These are phyloP conservation scores for Lerema accius DNA, from an alignment of 1,140 invertebrate species.

Conservation along the genomic window DNA sequence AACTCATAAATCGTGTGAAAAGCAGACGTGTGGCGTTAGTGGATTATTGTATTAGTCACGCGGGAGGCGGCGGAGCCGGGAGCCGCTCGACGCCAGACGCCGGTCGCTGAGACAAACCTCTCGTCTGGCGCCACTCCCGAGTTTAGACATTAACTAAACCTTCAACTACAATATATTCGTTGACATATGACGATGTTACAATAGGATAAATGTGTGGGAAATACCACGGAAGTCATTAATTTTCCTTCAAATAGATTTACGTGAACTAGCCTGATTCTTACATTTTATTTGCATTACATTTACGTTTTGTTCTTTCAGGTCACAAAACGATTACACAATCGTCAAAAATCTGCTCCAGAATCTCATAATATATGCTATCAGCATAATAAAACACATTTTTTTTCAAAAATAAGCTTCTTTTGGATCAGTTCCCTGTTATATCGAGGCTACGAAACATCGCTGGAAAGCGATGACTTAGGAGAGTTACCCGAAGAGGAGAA, in stretches of 20 bases:
- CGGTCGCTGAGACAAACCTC: slow-evolving; percentile 30
- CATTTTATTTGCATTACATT: neutral
- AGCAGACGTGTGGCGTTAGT: slow-evolving; percentile 4
- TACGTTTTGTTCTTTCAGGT: slow-evolving; percentile 51
- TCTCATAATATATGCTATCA: slow-evolving; percentile 69
- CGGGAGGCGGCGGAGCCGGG: neutral
- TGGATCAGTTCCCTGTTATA: slow-evolving; percentile 89
- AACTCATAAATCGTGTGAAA: neutral
- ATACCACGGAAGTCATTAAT: neutral
- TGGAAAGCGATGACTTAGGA: slow-evolving; percentile 88
- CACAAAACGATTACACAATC: slow-evolving; percentile 50
- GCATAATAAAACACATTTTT: slow-evolving; percentile 85
- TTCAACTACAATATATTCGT: neutral
- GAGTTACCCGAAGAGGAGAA: slow-evolving; percentile 86
- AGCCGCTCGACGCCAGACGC: slow-evolving; percentile 29
- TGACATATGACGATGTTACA: neutral
- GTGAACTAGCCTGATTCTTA: neutral
- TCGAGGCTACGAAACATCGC: slow-evolving; percentile 85
- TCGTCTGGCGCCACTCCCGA: slow-evolving; percentile 41
- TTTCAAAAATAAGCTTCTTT: slow-evolving; percentile 89
- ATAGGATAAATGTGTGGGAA: neutral
- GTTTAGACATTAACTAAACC: slow-evolving; percentile 15
- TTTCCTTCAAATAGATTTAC: too few relatives aligned
- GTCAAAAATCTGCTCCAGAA: slow-evolving; percentile 49
- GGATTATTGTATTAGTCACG: slow-evolving; percentile 16